Evolutionary conservation across 2,113 vertebrate genomes (phyloP).

Genomic region (Leucoraja erinaceus): DNA sequence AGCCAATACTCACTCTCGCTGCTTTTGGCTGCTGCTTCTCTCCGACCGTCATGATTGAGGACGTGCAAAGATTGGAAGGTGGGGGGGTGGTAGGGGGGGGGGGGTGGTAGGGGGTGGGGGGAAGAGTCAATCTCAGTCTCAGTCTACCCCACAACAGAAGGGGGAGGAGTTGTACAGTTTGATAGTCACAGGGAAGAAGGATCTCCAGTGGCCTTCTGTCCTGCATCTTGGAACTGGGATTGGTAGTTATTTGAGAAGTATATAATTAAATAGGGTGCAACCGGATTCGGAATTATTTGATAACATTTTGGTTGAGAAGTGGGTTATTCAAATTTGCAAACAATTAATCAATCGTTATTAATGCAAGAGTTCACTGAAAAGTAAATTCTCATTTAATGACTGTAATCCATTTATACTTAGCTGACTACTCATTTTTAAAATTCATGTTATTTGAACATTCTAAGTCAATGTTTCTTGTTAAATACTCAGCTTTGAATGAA

Average conservation of each 20-base stretch:
- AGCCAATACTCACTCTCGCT: too few species aligned
- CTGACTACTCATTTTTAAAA: background rate
- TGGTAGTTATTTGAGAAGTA: background rate
- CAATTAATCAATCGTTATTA: slow-evolving; percentile 9
- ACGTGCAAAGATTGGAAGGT: too few species aligned
- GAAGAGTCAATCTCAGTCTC: too few species aligned
- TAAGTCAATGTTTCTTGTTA: slow-evolving; percentile 17
- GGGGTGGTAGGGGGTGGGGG: too few species aligned
- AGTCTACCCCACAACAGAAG: too few species aligned
- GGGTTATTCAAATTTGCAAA: background rate
- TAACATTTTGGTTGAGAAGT: background rate
- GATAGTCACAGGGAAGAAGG: too few species aligned
- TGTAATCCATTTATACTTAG: background rate
- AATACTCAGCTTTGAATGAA: background rate
- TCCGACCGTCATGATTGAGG: too few species aligned
- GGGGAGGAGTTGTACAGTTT: too few species aligned
- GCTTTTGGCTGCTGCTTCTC: too few species aligned
- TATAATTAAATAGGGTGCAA: background rate
- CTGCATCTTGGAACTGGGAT: too few species aligned
- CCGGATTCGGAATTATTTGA: background rate
- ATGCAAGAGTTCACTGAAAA: background rate
- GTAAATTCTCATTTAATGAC: background rate
- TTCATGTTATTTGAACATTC: background rate
- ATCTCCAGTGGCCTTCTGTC: too few species aligned
- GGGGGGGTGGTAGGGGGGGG: too few species aligned